Conservation (phyloP, 2,888 invertebrate genomes). For the Prenolepis imparis region DNA sequence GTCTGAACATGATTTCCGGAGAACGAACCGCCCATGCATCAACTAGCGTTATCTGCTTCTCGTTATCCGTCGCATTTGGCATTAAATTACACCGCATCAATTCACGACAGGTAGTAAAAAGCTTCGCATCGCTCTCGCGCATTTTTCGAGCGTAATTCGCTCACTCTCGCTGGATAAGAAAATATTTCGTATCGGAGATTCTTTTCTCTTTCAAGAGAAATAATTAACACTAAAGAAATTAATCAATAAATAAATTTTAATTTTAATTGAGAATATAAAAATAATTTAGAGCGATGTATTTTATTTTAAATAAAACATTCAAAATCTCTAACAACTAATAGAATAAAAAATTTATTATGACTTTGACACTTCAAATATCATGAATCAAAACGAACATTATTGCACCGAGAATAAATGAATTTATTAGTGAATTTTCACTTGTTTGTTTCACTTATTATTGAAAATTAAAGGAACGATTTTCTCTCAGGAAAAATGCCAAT, state of each 20-base stretch:
- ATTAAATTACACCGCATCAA: conserved; percentile 45
- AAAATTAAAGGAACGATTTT: not conserved
- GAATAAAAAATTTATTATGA: too few species aligned
- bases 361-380: too few species aligned
- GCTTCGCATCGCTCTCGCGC: conserved; percentile 27
- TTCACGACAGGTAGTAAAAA: conserved; percentile 38
- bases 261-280: not conserved
- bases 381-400: too few species aligned
- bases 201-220: not conserved
- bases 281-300: not conserved
- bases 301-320: not conserved
- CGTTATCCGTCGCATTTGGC: conserved; percentile 47
- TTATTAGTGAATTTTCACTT: conserved; percentile 38
- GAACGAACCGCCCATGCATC: conserved; percentile 33
- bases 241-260: not conserved
- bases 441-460: conserved; percentile 2
- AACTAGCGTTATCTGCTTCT: conserved; percentile 42
- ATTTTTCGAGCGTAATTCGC: conserved; percentile 30
- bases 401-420: conserved; percentile 34
- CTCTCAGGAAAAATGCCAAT: conserved; percentile 2
- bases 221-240: not conserved
- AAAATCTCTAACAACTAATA: too few species aligned
- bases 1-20: conserved; percentile 43
- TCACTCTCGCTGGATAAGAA: conserved; percentile 31
- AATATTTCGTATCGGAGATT: conserved; percentile 10